Percentiles rank a stretch among this genome's conserved stretches.
Conservation (phyloP, 2,888 invertebrate species). For the Pammene aurita region DNA sequence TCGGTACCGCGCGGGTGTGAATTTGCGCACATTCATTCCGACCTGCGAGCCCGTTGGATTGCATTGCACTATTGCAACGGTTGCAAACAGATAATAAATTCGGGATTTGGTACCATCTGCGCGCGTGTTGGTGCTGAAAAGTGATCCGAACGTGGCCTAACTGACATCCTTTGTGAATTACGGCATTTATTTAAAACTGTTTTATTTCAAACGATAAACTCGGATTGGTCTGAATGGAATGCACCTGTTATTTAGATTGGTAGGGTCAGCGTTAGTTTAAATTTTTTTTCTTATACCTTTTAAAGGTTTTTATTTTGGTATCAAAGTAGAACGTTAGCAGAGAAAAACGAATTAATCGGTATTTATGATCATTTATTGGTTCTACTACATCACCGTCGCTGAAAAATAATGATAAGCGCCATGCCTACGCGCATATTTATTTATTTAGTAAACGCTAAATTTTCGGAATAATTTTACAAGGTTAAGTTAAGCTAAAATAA, state of each 20-base stretch:
- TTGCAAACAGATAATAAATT: conserved; percentile 78
- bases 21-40: conserved; percentile 62
- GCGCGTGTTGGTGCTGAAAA: conserved; percentile 59
- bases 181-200: conserved; percentile 50
- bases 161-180: conserved; percentile 55
- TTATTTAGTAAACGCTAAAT: too few relatives aligned
- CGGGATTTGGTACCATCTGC: conserved; percentile 72
- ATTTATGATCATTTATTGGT: too few relatives aligned
- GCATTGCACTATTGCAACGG: conserved; percentile 62
- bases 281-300: not conserved
- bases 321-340: too few relatives aligned
- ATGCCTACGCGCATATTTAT: too few relatives aligned
- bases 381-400: too few relatives aligned
- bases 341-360: too few relatives aligned
- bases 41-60: conserved; percentile 57
- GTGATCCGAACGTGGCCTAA: conserved; percentile 61
- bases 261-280: not conserved
- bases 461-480: too few relatives aligned
- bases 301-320: not conserved
- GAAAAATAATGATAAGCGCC: too few relatives aligned
- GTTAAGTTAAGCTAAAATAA: not conserved
- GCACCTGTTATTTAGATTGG: not conserved
- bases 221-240: not conserved
- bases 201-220: conserved; percentile 13
- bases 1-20: conserved; percentile 53